Evolutionary conservation across 2,113 vertebrate genomes (phyloP).

Genomic region (Tor tambroides): DNA sequence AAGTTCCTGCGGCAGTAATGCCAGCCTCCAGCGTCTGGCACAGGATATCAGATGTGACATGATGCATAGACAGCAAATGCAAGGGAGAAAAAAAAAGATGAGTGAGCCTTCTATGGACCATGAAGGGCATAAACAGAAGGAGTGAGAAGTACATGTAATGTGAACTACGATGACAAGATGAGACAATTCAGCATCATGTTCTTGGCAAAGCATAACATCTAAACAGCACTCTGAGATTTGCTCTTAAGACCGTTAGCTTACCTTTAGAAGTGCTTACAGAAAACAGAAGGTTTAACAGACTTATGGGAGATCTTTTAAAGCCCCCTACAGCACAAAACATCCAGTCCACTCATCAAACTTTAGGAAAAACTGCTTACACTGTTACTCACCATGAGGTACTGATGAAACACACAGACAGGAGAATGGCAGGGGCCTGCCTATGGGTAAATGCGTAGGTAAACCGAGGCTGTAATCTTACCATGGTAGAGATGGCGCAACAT

Average conservation of each 20-base stretch:
- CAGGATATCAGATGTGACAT: constrained; percentile 45
- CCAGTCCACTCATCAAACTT: constrained; percentile 43
- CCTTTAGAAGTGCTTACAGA: constrained; percentile 36
- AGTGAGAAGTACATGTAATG: not conserved
- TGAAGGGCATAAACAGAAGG: constrained; percentile 35
- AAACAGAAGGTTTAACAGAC: constrained; percentile 48
- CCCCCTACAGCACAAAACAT: constrained; percentile 1
- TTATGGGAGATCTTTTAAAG: constrained; percentile 26
- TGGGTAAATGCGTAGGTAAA: constrained; percentile 28
- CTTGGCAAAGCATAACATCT: constrained; percentile 35
- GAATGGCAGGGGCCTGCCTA: constrained; percentile 4
- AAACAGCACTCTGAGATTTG: constrained; percentile 41
- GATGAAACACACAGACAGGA: constrained; percentile 39
- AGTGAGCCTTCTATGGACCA: constrained; percentile 28
- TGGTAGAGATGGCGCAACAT: constrained; percentile 37
- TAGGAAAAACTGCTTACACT: constrained; percentile 28
- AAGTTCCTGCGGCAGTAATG: constrained; percentile 45
- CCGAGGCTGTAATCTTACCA: not conserved
- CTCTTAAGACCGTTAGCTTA: constrained; percentile 19
- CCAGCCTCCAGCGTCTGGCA: constrained; percentile 44
- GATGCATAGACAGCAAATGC: constrained; percentile 30
- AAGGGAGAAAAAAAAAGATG: constrained; percentile 24
- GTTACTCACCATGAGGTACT: constrained; percentile 2
- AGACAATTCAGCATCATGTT: constrained; percentile 40
- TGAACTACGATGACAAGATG: constrained; percentile 9